Percentiles rank a stretch among this genome's conserved stretches.
These are phyloP conservation scores for Beris chalybata DNA, from an alignment of 2,888 invertebrate species.

Conservation along the genomic window DNA sequence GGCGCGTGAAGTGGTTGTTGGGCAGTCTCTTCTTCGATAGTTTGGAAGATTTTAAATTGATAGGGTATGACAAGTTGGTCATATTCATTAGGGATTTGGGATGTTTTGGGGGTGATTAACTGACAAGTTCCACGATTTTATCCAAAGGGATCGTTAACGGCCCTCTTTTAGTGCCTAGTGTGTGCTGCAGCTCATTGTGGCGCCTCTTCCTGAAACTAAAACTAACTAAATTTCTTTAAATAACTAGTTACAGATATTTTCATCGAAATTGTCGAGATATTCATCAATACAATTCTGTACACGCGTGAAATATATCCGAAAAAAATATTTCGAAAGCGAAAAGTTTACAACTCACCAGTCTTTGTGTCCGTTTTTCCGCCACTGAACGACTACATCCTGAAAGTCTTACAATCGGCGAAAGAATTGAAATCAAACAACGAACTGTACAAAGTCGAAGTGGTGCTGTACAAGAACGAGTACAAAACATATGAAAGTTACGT, in stretches of 20 bases:
- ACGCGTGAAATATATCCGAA: constrained; percentile 50
- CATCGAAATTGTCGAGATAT: constrained; percentile 51
- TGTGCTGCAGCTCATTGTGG: too few species aligned
- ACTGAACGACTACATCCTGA: constrained; percentile 48
- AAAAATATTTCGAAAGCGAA: constrained; percentile 51
- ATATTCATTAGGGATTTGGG: too few species aligned
- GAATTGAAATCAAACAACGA: constrained; percentile 43
- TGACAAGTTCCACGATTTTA: too few species aligned
- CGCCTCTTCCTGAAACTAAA: too few species aligned
- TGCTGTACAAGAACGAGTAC: constrained; percentile 45
- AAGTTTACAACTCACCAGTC: constrained; percentile 50
- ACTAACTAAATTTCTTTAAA: not conserved
- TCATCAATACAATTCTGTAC: constrained; percentile 51
- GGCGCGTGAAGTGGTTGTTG: too few species aligned
- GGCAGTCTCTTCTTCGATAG: too few species aligned
- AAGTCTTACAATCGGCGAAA: constrained; percentile 46
- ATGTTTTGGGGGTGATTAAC: too few species aligned
- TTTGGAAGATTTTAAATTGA: too few species aligned
- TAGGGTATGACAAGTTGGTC: too few species aligned
- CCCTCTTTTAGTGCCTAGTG: too few species aligned
- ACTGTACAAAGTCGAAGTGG: constrained; percentile 46
- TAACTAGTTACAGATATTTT: constrained; percentile 43
- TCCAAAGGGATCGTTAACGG: too few species aligned
- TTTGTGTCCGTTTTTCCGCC: constrained; percentile 50
- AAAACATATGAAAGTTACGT: constrained; percentile 41